Evolutionary conservation across 2,113 vertebrate species (phyloP), one percentile per base, ranked within the genome.

Genomic region (Sciurus niger): DNA sequence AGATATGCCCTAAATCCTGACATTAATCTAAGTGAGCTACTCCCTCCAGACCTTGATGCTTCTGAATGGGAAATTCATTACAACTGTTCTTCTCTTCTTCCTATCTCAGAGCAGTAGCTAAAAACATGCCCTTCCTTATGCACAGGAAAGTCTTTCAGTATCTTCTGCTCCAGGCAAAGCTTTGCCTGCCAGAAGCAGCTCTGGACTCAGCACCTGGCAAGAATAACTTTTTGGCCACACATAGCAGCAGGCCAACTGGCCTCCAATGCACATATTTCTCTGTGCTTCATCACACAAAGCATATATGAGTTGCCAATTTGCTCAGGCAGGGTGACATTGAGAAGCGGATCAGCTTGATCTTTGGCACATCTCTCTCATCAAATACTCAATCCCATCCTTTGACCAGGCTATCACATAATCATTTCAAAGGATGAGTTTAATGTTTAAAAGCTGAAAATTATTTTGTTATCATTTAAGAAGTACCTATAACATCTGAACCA

Each of bases 261-360:
- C 70, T 83, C 60, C 51, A 11, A 46, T 51, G 60, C 43, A 43
- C 30, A 43, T 2, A 73, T 80, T 97, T 97, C 82, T 92, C 37
- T 40, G 34, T 58, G 34, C 46, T 70, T 65, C 84, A 82, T 78
- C 92, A 92, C 83, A 79, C 77, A 93, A 82, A 84, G 37, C 51
- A 72, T 89, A 95, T 92, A 53, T 28, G 53, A 96, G 46, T 13
- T 95, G 40, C 87, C 96, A 95, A 30, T 95, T 96, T 94, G 14
- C 37, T 96, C 84, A 83, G 53, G 76, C 76, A 85, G 79, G 48
- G 58, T 16, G 88, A 77, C 18, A 72, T 0, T n/a, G 89, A 95
- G 34, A 95, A 92, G n/a, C 17, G 85, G 10, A 40, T 51, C 51
- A 97, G 30, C 25, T 95, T 94, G 79, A 94, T 94, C 51, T 93